These are phyloP conservation scores for Sebastes oblongus DNA, from an alignment of 2,797 vertebrate genomes.

Conservation along the genomic window DNA sequence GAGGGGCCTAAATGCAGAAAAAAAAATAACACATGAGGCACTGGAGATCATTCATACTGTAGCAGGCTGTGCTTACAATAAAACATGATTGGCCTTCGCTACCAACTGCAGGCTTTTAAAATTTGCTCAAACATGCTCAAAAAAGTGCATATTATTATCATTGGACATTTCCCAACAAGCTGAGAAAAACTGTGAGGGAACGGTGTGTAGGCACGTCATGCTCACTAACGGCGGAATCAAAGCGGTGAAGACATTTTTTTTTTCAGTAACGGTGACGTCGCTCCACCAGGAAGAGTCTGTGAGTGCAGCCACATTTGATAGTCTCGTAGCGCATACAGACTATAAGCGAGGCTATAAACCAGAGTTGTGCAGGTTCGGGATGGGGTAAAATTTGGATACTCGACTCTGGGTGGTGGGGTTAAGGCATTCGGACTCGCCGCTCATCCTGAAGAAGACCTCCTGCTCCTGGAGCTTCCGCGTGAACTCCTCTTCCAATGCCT, in stretches of 20 bases:
- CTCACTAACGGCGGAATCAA: conserved; percentile 45
- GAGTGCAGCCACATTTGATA: conserved; percentile 18
- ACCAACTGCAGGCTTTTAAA: conserved; percentile 40
- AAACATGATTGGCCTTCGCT: conserved; percentile 37
- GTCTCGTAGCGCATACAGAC: background rate
- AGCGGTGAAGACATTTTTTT: conserved; percentile 38
- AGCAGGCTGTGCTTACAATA: conserved; percentile 51
- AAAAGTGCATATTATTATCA: conserved; percentile 62
- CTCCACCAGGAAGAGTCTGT: conserved; percentile 24
- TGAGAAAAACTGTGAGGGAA: conserved; percentile 17
- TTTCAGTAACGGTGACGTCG: background rate
- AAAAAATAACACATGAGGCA: conserved; percentile 64
- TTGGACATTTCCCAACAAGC: conserved; percentile 41
- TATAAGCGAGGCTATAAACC: conserved; percentile 76
- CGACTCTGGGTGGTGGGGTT: conserved; percentile 96
- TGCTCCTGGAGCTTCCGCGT: conserved; percentile 97
- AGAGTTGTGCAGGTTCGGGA: conserved; percentile 95
- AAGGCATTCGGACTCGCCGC: conserved; percentile 98
- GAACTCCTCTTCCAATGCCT: conserved; percentile 98
- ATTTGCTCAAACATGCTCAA: conserved; percentile 53
- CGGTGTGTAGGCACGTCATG: conserved; percentile 64
- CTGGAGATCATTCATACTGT: conserved; percentile 60
- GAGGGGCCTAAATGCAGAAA: conserved; percentile 27
- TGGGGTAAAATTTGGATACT: conserved; percentile 97
- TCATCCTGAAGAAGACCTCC: conserved; percentile 99